These are phyloP conservation scores for Ceyx melanurus DNA, from an alignment of 2,113 vertebrate genomes.

Conservation along the genomic window DNA sequence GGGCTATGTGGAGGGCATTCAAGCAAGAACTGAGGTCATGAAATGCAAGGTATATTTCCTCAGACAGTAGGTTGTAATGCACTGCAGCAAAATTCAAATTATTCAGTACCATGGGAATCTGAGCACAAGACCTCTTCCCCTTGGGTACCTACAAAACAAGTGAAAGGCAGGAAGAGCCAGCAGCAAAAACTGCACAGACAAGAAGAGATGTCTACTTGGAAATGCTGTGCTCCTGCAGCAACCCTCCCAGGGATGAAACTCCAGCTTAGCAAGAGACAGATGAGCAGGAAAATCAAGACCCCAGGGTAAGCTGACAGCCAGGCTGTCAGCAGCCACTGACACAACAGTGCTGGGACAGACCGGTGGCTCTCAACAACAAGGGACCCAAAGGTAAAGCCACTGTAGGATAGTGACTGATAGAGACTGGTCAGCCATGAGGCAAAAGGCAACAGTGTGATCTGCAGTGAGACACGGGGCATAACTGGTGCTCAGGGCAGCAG, in stretches of 20 bases:
- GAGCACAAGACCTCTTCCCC: slow-evolving; percentile 20
- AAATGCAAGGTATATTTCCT: not conserved
- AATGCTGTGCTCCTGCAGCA: not conserved
- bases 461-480: fast-evolving
- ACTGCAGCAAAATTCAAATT: slow-evolving; percentile 29
- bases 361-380: not conserved
- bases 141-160: slow-evolving; percentile 18
- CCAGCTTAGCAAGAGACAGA: not conserved
- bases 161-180: slow-evolving; percentile 30
- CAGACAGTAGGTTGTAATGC: not conserved
- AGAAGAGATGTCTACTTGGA: slow-evolving; percentile 14
- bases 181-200: slow-evolving; percentile 35
- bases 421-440: not conserved
- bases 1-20: not conserved
- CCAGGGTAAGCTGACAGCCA: not conserved
- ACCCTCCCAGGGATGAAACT: slow-evolving; percentile 1
- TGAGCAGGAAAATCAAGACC: not conserved
- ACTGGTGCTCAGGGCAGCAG: not conserved
- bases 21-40: not conserved
- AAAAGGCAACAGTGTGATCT: not conserved
- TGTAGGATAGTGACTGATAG: fast-evolving
- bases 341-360: not conserved
- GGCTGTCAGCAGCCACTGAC: not conserved
- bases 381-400: not conserved
- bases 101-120: slow-evolving; percentile 8